phyloP scores from a whole-genome alignment of 2,113 vertebrate genomes.

The Piliocolobus tephrosceles region DNA sequence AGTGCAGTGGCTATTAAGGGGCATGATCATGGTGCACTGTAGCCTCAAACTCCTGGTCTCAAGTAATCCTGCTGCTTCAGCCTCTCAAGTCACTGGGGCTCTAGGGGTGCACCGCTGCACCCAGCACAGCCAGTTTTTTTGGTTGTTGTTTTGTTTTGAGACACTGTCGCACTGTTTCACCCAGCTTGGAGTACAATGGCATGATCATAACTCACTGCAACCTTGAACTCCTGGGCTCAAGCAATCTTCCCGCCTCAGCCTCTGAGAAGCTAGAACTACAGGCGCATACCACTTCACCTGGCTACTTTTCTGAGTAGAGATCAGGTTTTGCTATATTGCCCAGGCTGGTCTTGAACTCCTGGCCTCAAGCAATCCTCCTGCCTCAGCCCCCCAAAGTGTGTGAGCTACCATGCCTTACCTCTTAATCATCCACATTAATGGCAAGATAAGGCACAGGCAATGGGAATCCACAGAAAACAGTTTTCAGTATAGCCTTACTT shows the following conservation, averaged over 20 bases:
- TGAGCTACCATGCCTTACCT: neutral
- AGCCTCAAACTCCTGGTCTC: neutral
- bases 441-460: neutral
- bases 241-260: neutral
- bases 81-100: neutral
- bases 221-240: neutral
- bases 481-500: neutral
- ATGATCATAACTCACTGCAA: neutral
- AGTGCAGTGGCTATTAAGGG: neutral
- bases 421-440: neutral
- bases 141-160: neutral
- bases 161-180: neutral
- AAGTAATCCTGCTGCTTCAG: neutral
- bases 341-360: neutral
- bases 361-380: neutral
- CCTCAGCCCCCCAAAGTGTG: neutral
- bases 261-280: neutral
- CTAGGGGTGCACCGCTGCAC: neutral
- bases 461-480: neutral
- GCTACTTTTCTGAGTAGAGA: neutral
- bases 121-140: neutral
- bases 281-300: neutral
- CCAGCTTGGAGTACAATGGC: neutral
- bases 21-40: neutral
- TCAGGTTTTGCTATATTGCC: no score